Evolutionary conservation across 2,113 vertebrate species (phyloP), one percentile per base, ranked within the genome.

Genomic region (Bostrychus sinensis): DNA sequence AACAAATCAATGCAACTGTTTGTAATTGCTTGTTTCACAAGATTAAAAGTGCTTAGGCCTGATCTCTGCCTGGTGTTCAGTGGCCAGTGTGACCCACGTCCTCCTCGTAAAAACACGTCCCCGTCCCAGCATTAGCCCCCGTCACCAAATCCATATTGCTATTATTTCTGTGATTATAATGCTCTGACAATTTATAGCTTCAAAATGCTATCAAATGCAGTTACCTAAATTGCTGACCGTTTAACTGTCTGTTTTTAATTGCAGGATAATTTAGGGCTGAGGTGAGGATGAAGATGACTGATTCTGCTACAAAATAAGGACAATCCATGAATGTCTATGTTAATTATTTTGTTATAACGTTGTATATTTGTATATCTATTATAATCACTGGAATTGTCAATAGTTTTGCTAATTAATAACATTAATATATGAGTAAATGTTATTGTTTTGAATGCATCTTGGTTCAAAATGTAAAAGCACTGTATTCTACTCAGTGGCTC

Each of bases 11-110:
- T 98, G 95, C 93, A 93, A 95, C 94, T 98, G 95, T 99, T 98
- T 97, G 96, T 98, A 98, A 99, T 98, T 96, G 94, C 95, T 98
- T 98, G 96, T 98, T 97, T 97, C 96, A 98, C 94, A 96, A 98
- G 95, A 98, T 98, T 96, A 96, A 98, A 98, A 96, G 95, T 94
- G 94, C 93, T 95, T 91, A 92, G 94, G 90, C 92, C 91, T 96
- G 96, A 96, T 95, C 95, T 93, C 92, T 91, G 87, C 90, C 94
- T 92, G 87, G 86, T 89, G 95, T 97, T 96, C 94, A 94, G 94
- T 93, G 93, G 94, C 94, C 93, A 93, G 92, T 92, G 77, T 95
- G 96, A 96, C 96, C 95, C 57, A 78, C 70, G 88, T 91, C 92
- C 93, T 89, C 72, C 83, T 91, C 94, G 78, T 95, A 89, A 90